These are phyloP conservation scores for Cremastinae sp. DNA, from an alignment of 2,888 invertebrate genomes.

Conservation along the genomic window DNA sequence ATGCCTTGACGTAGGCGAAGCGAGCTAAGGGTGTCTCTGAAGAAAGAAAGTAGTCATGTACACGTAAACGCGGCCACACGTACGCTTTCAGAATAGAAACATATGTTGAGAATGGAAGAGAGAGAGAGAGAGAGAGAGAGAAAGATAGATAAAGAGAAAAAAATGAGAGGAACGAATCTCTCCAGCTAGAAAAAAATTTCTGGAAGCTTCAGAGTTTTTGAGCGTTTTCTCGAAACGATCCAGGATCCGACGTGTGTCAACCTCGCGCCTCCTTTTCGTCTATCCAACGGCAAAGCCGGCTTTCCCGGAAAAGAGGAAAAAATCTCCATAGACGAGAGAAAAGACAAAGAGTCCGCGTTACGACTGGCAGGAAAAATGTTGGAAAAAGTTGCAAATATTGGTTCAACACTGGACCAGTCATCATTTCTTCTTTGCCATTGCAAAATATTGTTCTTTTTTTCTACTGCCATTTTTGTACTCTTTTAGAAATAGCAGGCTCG, in stretches of 20 bases:
- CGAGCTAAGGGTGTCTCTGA: constrained; percentile 53
- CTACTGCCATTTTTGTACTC: constrained; percentile 17
- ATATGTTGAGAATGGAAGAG: background rate
- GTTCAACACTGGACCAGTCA: constrained; percentile 78
- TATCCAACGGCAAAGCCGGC: constrained; percentile 48
- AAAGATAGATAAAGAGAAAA: background rate
- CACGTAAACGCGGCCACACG: constrained; percentile 35
- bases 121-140: background rate
- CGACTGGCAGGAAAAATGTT: constrained; percentile 65
- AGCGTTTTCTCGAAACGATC: constrained; percentile 36
- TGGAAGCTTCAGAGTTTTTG: no score
- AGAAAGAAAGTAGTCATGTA: constrained; percentile 45
- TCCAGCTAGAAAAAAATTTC: background rate
- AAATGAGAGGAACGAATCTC: constrained; percentile 1
- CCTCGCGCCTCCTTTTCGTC: constrained; percentile 47
- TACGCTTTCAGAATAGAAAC: background rate
- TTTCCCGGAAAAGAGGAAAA: constrained; percentile 31
- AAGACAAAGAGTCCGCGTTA: constrained; percentile 13
- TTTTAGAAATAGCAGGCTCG: constrained; percentile 42
- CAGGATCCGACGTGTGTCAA: constrained; percentile 54
- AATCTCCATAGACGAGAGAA: constrained; percentile 4
- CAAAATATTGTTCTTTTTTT: constrained; percentile 71
- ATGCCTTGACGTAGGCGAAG: constrained; percentile 41
- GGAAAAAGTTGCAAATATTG: constrained; percentile 77
- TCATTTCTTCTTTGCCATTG: constrained; percentile 75